Percentiles rank a stretch among this genome's conserved stretches.
phyloP scores from a whole-genome alignment of 2,797 vertebrate species.

The Pangasius larnaudii region DNA sequence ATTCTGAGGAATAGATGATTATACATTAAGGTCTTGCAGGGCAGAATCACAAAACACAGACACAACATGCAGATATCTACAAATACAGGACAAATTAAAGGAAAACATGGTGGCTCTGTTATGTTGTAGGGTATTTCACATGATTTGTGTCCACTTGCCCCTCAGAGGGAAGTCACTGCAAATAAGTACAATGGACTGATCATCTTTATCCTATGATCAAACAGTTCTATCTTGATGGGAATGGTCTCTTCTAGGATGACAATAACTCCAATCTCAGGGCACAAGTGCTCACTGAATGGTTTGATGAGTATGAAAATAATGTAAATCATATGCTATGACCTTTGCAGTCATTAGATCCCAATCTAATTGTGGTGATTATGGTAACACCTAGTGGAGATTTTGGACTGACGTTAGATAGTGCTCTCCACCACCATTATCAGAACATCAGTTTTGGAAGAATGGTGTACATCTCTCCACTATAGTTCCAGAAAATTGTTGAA shows the following conservation, averaged over 20 bases:
- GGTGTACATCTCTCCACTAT: background rate
- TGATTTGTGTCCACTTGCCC: background rate
- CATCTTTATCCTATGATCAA: background rate
- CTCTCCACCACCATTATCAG: background rate
- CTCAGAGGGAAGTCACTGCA: background rate
- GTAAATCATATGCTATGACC: background rate
- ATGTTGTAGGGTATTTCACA: background rate
- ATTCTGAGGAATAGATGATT: slow-evolving; percentile 9
- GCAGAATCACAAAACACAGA: slow-evolving; percentile 1
- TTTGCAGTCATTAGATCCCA: background rate
- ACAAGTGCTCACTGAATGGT: background rate
- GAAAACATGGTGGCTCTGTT: background rate
- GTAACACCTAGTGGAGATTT: background rate
- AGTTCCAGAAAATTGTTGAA: background rate
- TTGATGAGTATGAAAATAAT: background rate
- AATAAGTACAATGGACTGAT: background rate
- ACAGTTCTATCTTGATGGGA: background rate
- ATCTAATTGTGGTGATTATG: background rate
- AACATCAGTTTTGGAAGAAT: background rate
- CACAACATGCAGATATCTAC: background rate
- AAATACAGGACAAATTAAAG: background rate
- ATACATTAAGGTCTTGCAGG: slow-evolving; percentile 3
- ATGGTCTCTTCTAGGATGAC: background rate
- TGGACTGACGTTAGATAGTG: background rate
- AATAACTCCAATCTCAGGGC: background rate